These are phyloP conservation scores for Scolopax mira DNA, from an alignment of 2,113 vertebrate genomes.

Conservation along the genomic window DNA sequence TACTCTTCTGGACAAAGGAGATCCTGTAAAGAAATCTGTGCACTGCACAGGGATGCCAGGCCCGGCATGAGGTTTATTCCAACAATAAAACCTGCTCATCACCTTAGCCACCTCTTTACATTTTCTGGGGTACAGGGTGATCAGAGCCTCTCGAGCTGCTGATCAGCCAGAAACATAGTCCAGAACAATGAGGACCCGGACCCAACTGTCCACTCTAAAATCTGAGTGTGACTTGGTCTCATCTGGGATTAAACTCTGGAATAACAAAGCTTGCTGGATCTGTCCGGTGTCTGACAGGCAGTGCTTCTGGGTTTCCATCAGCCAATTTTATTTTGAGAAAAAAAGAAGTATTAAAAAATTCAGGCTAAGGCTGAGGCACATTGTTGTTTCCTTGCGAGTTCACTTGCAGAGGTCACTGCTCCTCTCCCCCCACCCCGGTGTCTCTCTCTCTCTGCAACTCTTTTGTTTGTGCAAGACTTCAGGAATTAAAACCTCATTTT, in stretches of 20 bases:
- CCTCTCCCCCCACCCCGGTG: not conserved
- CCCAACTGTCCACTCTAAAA: not conserved
- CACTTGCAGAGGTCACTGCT: conserved; percentile 47
- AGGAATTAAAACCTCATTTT: conserved; percentile 63
- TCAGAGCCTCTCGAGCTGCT: not conserved
- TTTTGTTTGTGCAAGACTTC: conserved; percentile 50
- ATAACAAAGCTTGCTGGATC: not conserved
- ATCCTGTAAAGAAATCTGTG: not conserved
- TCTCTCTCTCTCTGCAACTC: not conserved
- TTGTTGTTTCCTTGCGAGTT: conserved; percentile 25
- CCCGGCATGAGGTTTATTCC: not conserved
- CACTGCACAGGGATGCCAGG: not conserved
- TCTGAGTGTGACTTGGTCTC: not conserved
- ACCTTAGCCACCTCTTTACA: not conserved
- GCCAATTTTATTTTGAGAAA: not conserved
- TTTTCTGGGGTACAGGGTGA: not conserved
- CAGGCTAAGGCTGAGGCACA: not conserved
- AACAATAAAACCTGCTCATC: not conserved
- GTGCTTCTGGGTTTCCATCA: conserved; percentile 19
- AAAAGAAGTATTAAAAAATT: not conserved
- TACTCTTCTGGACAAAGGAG: not conserved
- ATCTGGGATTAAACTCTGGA: not conserved
- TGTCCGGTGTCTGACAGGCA: not conserved
- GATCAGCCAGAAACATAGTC: not conserved
- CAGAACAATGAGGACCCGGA: not conserved